phyloP scores from a whole-genome alignment of 2,113 vertebrate genomes.

The Hoplias malabaricus region DNA sequence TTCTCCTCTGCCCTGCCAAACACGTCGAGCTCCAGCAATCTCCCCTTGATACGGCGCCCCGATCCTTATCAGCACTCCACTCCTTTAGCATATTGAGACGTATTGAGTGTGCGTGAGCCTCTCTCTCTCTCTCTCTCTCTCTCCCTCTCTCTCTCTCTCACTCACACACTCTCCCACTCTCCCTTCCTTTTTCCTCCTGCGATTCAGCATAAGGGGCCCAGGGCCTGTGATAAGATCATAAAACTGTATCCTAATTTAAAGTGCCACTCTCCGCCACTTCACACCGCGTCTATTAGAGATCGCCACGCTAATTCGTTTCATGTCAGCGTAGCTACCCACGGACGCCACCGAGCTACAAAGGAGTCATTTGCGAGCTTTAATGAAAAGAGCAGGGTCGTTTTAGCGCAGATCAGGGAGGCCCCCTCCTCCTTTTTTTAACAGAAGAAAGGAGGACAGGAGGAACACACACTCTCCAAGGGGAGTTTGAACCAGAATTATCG shows the following conservation, averaged over 20 bases:
- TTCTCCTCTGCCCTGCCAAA: conserved; percentile 68
- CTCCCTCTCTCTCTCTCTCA: not conserved
- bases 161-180: conserved; percentile 50
- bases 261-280: conserved; percentile 60
- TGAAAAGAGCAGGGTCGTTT: conserved; percentile 75
- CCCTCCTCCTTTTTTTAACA: conserved; percentile 72
- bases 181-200: conserved; percentile 65
- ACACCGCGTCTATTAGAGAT: conserved; percentile 71
- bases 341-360: conserved; percentile 75
- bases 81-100: conserved; percentile 75
- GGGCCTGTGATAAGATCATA: conserved; percentile 73
- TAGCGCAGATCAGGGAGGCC: conserved; percentile 71
- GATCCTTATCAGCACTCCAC: conserved; percentile 73
- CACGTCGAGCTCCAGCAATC: conserved; percentile 71
- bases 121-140: not conserved
- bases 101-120: conserved; percentile 56
- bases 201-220: conserved; percentile 64
- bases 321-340: conserved; percentile 70
- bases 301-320: conserved; percentile 78
- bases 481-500: conserved; percentile 71
- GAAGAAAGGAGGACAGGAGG: conserved; percentile 70
- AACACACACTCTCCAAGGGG: conserved; percentile 29
- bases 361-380: conserved; percentile 76
- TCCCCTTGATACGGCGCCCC: conserved; percentile 64
- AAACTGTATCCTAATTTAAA: conserved; percentile 77